phyloP scores from a whole-genome alignment of 2,888 invertebrate species.

The Drosophila limbata region DNA sequence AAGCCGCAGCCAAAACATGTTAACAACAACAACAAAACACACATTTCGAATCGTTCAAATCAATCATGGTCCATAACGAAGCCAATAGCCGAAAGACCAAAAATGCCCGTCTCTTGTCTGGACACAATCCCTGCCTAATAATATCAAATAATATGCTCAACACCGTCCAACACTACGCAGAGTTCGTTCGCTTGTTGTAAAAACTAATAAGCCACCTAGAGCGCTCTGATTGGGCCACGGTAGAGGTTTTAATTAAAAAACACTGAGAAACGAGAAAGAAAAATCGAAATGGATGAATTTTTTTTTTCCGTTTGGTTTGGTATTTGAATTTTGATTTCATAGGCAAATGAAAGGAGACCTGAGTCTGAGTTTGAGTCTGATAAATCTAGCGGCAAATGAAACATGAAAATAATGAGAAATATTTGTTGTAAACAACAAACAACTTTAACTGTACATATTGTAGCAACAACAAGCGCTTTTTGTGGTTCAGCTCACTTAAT shows the following conservation, averaged over 20 bases:
- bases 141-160: constrained; percentile 79
- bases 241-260: constrained; percentile 83
- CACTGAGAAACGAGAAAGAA: constrained; percentile 35
- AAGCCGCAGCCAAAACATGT: constrained; percentile 55
- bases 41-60: constrained; percentile 72
- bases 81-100: constrained; percentile 37
- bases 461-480: constrained; percentile 22
- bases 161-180: constrained; percentile 39
- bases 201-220: constrained; percentile 83
- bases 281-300: constrained; percentile 45
- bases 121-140: constrained; percentile 21
- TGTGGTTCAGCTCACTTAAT: constrained; percentile 76
- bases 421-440: constrained; percentile 34
- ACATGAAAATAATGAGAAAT: constrained; percentile 82
- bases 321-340: constrained; percentile 25
- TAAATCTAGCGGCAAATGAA: constrained; percentile 78
- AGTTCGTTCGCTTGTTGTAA: constrained; percentile 70
- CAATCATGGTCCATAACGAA: constrained; percentile 76
- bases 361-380: constrained; percentile 58
- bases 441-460: constrained; percentile 57
- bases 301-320: neutral
- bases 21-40: constrained; percentile 18
- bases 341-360: constrained; percentile 74
- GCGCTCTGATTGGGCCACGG: constrained; percentile 83
- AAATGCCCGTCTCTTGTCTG: constrained; percentile 29